Base-by-base conservation (phyloP, 2,113 vertebrate species). In the Probosciger aterrimus region DNA sequence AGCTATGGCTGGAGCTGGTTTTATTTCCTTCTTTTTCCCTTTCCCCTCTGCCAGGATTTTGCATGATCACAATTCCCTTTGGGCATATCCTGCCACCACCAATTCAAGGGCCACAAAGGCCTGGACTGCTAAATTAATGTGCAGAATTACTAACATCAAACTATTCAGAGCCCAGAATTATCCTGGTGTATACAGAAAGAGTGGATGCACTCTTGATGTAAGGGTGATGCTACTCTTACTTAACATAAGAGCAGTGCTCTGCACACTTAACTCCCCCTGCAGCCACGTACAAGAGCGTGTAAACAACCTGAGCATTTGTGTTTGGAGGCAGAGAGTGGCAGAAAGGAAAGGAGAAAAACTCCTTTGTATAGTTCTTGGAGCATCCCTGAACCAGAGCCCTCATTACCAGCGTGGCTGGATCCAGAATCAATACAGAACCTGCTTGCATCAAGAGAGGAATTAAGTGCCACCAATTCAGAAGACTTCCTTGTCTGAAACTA, bases 231-330 rank as follows among this genome's bases (percentile, higher is more conserved):
- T 59, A 10, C 33, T 23, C 33, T 23, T n/a, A 1, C 55, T 59
- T 24, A 59, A 59, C 24, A 7, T 59, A 24, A 35, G n/a, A 35
- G 9, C 20, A 63, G 49, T 44, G 9, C 23, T 28, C 46, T 18
- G 19, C 41, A 18, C 59, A 20, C 35, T 31, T 19, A 49, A 19
- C 20, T 53, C 44, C 24, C 47, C 55, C 46, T 9, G 6, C 37
- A 68, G 64, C 27, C 2, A 0, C 4, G 43, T n/a, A 57, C 23
- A 9, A 57, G n/a, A 46, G 69, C 3, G 0, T 7, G 30, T 43
- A 79, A 83, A 31, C 62, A 79, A 55, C 19, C n/a, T 55, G 28
- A 79, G 24, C 27, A 27, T 1, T 0, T 13, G 46, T 41, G 31
- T 82, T 28, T 82, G 28, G 35, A 59, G 30, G 25, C 60, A 91